A percentile compares a stretch with the other conserved stretches of the same genome.
These are phyloP conservation scores for Cepaea nemoralis DNA, from an alignment of 1,140 invertebrate genomes.

Conservation along the genomic window DNA sequence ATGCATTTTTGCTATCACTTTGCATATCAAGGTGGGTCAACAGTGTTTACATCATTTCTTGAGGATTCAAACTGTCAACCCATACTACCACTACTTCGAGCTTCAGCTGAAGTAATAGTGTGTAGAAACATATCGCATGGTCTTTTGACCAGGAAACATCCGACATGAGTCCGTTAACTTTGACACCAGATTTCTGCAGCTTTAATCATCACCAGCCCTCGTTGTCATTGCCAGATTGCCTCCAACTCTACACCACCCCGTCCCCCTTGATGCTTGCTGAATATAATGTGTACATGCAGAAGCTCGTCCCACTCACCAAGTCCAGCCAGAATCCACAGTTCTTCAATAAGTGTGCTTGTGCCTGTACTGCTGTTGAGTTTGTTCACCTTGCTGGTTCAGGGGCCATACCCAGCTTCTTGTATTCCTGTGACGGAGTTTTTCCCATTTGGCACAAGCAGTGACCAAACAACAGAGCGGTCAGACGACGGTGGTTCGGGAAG, in stretches of 20 bases:
- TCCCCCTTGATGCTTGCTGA: conserved; percentile 34
- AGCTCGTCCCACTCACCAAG: conserved; percentile 23
- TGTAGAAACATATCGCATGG: background rate
- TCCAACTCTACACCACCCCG: conserved; percentile 17
- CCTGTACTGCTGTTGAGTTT: conserved; percentile 12
- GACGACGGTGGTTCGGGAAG: conserved; percentile 45
- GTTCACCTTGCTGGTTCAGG: conserved; percentile 28
- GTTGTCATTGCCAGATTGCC: conserved; percentile 14
- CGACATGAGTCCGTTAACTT: conserved; percentile 34
- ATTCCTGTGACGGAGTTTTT: conserved; percentile 35
- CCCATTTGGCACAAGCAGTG: conserved; percentile 29
- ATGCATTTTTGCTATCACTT: conserved; percentile 20
- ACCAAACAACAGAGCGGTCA: conserved; percentile 23
- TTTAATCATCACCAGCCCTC: conserved; percentile 18
- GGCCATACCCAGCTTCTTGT: background rate
- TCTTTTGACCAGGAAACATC: conserved; percentile 32
- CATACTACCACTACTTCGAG: background rate
- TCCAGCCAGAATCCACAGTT: background rate
- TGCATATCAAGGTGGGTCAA: background rate
- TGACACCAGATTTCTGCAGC: conserved; percentile 18
- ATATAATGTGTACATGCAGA: conserved; percentile 39
- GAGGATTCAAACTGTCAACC: background rate
- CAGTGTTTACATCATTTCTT: background rate
- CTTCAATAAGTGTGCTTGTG: background rate
- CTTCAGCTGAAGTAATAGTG: background rate